Conservation (phyloP, 2,888 invertebrate genomes). For the Coenonympha arcania region DNA sequence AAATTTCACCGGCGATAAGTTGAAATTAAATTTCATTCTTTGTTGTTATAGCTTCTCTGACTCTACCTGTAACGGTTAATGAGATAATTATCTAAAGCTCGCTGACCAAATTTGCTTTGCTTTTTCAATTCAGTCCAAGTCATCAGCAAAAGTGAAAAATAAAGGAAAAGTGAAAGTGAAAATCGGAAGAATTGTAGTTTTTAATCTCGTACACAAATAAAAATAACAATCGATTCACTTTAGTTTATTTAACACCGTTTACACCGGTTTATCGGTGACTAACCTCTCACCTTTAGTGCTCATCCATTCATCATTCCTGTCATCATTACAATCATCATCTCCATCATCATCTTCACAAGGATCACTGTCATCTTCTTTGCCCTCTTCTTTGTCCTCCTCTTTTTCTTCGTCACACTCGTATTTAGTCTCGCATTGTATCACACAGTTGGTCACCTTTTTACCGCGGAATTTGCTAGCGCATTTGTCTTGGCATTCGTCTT, state of each 20-base stretch:
- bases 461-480: constrained; percentile 28
- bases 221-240: not conserved
- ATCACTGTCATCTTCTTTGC: constrained; percentile 21
- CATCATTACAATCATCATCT: not conserved
- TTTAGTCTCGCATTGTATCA: constrained; percentile 32
- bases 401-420: constrained; percentile 34
- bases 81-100: too few relatives aligned
- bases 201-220: not conserved
- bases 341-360: constrained; percentile 26
- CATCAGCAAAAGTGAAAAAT: too few relatives aligned
- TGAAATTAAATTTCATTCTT: too few relatives aligned
- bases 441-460: constrained; percentile 29
- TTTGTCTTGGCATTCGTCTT: constrained; percentile 36
- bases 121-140: too few relatives aligned
- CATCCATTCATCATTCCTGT: not conserved
- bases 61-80: too few relatives aligned
- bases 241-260: constrained; percentile 23
- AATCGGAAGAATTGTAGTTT: too few relatives aligned
- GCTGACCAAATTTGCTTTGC: too few relatives aligned
- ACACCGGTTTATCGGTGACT: constrained; percentile 10
- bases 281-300: constrained; percentile 27
- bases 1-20: too few relatives aligned
- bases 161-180: too few relatives aligned
- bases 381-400: constrained; percentile 26
- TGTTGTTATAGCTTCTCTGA: too few relatives aligned